Evolutionary conservation across 2,888 invertebrate genomes (phyloP).

Genomic region (Harpalus rufipes): DNA sequence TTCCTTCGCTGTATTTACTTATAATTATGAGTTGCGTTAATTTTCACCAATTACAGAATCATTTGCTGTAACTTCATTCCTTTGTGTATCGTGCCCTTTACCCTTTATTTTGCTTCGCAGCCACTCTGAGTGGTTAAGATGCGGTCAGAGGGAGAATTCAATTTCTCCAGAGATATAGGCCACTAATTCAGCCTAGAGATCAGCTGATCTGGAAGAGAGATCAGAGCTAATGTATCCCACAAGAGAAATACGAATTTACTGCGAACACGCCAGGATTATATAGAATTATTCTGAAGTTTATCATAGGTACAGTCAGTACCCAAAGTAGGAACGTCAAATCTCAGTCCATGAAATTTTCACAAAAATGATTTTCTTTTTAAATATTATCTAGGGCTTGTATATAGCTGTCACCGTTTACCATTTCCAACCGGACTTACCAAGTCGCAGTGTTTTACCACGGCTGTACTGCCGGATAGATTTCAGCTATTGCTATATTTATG

Average conservation of each 20-base stretch:
- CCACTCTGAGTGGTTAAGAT: constrained; percentile 36
- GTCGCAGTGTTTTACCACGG: no score
- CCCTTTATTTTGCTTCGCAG: not conserved
- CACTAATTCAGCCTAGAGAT: constrained; percentile 32
- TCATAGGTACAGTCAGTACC: no score
- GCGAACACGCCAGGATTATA: not conserved
- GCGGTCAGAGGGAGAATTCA: constrained; percentile 48
- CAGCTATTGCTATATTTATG: no score
- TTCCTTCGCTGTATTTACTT: not conserved
- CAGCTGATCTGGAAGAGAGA: constrained; percentile 18
- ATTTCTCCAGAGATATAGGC: constrained; percentile 51
- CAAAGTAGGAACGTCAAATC: no score
- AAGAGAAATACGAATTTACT: not conserved
- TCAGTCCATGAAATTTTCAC: no score
- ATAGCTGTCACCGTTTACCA: no score
- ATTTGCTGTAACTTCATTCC: not conserved
- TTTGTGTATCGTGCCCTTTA: not conserved
- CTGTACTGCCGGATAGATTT: no score
- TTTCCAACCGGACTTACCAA: no score
- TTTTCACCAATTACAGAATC: not conserved
- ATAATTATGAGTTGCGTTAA: not conserved
- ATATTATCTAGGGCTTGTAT: no score
- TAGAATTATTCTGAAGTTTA: no score
- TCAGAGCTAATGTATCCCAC: constrained; percentile 9
- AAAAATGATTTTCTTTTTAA: no score